Evolutionary conservation across 2,797 vertebrate genomes (phyloP).

Genomic region (Pangasius sanitwongsei): DNA sequence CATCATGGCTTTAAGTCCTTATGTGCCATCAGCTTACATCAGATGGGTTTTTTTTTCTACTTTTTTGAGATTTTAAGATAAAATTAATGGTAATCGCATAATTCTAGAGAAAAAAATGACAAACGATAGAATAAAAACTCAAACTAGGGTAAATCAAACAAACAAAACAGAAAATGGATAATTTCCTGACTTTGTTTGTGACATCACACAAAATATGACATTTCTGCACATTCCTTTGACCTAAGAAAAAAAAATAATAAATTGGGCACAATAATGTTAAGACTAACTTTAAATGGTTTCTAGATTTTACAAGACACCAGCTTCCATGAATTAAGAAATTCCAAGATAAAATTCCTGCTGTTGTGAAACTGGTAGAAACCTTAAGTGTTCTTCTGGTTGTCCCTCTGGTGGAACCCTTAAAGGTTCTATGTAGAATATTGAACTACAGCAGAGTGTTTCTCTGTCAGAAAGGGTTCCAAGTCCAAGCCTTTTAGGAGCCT

Average conservation of each 20-base stretch:
- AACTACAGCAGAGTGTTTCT: not conserved
- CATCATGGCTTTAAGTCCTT: slow-evolving; percentile 71
- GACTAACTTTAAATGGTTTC: not conserved
- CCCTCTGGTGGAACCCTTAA: not conserved
- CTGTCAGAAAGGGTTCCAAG: not conserved
- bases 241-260: not conserved
- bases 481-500: not conserved
- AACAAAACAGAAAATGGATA: not conserved
- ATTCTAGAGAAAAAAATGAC: not conserved
- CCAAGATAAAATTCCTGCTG: slow-evolving; percentile 26
- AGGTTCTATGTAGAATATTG: not conserved
- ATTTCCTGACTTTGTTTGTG: not conserved
- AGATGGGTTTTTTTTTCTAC: slow-evolving; percentile 22
- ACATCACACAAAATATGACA: not conserved
- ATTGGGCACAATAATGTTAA: not conserved
- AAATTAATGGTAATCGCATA: slow-evolving; percentile 29
- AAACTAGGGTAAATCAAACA: not conserved
- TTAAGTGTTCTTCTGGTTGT: not conserved
- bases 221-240: not conserved
- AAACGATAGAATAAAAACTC: not conserved
- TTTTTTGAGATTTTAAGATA: slow-evolving; percentile 25
- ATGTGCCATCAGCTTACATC: slow-evolving; percentile 56
- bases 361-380: not conserved
- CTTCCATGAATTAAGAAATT: slow-evolving; percentile 24
- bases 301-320: slow-evolving; percentile 9